Conservation (phyloP, 2,113 vertebrate genomes). For the Clarias macrocephalus region DNA sequence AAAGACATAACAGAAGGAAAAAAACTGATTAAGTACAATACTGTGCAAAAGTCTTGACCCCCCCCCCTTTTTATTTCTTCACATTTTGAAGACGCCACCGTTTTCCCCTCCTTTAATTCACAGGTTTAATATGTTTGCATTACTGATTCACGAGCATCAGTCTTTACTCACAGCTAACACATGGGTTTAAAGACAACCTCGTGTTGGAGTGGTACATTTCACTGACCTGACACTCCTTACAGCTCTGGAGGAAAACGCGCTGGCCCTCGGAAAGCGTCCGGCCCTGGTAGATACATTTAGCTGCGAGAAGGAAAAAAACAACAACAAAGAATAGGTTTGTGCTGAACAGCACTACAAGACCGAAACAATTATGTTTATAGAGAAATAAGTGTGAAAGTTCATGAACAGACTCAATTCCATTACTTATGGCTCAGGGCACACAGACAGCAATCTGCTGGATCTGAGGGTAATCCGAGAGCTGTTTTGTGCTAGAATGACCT, state of each 20-base stretch:
- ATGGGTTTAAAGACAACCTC: not conserved
- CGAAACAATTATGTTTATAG: not conserved
- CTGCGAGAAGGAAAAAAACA: constrained; percentile 62
- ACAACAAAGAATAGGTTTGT: not conserved
- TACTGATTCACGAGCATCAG: constrained; percentile 11
- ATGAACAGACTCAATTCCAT: not conserved
- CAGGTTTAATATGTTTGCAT: not conserved
- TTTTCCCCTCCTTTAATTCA: no score
- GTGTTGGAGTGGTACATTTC: not conserved
- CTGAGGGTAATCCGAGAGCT: not conserved
- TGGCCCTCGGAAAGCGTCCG: constrained; percentile 87
- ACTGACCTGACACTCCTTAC: constrained; percentile 89
- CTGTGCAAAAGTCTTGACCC: no score
- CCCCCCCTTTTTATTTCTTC: no score
- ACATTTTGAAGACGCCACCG: no score
- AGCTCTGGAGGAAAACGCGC: constrained; percentile 80
- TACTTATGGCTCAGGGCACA: not conserved
- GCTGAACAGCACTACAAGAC: not conserved
- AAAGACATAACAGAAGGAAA: not conserved
- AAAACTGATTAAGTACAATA: not conserved
- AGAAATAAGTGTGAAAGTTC: not conserved
- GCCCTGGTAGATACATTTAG: constrained; percentile 85
- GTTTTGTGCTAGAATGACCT: not conserved
- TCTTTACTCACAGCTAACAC: constrained; percentile 47
- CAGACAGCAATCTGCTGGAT: not conserved